Conservation (phyloP, 2,797 vertebrate species). For the Sciurus vulgaris region DNA sequence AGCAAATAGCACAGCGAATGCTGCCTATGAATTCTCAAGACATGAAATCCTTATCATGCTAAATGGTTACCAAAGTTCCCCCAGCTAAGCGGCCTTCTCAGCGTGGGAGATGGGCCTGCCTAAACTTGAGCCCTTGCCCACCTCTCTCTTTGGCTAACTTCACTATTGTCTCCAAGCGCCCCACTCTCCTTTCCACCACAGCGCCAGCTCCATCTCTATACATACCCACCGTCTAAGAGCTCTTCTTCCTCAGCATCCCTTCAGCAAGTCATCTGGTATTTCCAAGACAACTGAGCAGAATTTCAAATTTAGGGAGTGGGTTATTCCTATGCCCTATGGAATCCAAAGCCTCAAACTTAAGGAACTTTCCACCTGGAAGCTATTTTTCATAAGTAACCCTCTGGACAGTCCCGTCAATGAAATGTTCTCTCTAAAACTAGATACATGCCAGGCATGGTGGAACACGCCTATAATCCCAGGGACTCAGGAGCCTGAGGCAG, state of each 20-base stretch:
- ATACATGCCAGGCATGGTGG: no score
- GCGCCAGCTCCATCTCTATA: background rate
- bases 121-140: accelerated
- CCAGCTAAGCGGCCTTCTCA: background rate
- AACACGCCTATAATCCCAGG: no score
- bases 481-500: no score
- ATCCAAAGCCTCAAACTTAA: background rate
- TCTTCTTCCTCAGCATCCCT: background rate
- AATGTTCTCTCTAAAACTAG: background rate
- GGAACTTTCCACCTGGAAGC: background rate
- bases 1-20: background rate
- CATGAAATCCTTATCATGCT: background rate
- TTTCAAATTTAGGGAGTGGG: background rate
- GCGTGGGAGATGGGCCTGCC: accelerated
- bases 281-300: background rate
- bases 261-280: background rate
- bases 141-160: background rate
- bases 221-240: background rate
- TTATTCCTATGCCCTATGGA: background rate
- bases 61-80: no score
- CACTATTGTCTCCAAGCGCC: background rate
- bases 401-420: background rate
- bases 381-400: background rate
- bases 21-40: background rate
- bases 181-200: background rate